Conservation (phyloP, 2,113 vertebrate species). For the Lepus americanus region DNA sequence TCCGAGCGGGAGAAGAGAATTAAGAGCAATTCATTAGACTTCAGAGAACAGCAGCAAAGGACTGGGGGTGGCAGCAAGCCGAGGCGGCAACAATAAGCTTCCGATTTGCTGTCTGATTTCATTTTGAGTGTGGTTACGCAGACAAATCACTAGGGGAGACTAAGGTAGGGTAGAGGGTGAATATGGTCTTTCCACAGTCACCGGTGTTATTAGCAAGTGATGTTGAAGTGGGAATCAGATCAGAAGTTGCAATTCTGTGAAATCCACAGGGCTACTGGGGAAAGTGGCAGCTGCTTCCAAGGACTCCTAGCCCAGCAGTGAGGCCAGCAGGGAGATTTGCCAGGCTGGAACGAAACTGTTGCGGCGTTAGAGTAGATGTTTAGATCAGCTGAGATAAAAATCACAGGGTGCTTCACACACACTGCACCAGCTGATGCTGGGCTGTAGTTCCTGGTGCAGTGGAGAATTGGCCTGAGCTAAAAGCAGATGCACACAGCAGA, state of each 20-base stretch:
- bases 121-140: background rate
- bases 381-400: background rate
- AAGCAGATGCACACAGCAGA: background rate
- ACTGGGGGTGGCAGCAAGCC: fast-evolving
- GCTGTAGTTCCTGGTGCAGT: background rate
- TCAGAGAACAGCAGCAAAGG: background rate
- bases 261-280: background rate
- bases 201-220: slow-evolving; percentile 28
- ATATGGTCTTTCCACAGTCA: background rate
- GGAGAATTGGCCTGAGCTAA: background rate
- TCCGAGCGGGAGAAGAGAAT: slow-evolving; percentile 19
- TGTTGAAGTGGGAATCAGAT: background rate
- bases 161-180: background rate
- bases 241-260: background rate
- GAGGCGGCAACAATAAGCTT: no score
- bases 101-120: background rate
- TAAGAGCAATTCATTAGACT: background rate
- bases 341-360: background rate
- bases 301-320: background rate
- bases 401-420: fast-evolving
- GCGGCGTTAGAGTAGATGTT: background rate
- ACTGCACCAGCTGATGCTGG: background rate
- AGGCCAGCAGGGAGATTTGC: background rate
- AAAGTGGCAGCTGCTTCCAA: background rate
- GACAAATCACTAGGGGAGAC: background rate